Conservation (phyloP, 2,888 invertebrate species). For the Drosophila formosana region DNA sequence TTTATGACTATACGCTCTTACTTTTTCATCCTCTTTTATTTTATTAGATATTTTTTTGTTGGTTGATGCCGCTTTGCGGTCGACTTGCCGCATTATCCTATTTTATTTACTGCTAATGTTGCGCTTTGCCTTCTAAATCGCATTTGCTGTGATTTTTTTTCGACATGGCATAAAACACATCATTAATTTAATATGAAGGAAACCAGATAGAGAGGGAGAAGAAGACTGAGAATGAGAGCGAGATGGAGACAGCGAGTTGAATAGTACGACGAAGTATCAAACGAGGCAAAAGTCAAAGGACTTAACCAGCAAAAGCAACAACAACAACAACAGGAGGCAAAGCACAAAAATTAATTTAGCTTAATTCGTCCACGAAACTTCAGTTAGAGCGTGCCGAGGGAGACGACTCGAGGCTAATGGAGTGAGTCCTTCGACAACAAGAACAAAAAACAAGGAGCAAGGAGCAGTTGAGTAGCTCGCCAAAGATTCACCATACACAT, state of each 20-base stretch:
- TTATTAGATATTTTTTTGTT: slow-evolving; percentile 17
- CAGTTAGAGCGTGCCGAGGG: slow-evolving; percentile 33
- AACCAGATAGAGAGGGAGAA: neutral
- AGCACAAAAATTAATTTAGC: slow-evolving; percentile 81
- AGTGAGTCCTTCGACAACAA: slow-evolving; percentile 38
- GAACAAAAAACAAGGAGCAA: slow-evolving; percentile 2
- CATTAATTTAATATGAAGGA: slow-evolving; percentile 75
- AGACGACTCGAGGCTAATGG: slow-evolving; percentile 50
- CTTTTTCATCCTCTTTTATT: slow-evolving; percentile 7
- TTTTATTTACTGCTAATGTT: slow-evolving; percentile 80
- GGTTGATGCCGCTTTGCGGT: slow-evolving; percentile 58
- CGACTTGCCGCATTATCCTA: slow-evolving; percentile 77
- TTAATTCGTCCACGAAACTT: slow-evolving; percentile 77
- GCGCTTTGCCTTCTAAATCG: slow-evolving; percentile 78
- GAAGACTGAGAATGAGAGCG: neutral
- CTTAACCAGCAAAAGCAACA: slow-evolving; percentile 60
- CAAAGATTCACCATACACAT: slow-evolving; percentile 48
- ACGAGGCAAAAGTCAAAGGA: slow-evolving; percentile 60
- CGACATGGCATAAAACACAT: slow-evolving; percentile 75
- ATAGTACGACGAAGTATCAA: slow-evolving; percentile 35
- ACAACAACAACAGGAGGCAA: slow-evolving; percentile 41
- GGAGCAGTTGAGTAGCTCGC: slow-evolving; percentile 12
- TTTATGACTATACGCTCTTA: slow-evolving; percentile 16
- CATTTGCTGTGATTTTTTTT: slow-evolving; percentile 76
- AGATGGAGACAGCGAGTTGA: slow-evolving; percentile 8